Evolutionary conservation across 2,888 invertebrate genomes (phyloP).

Genomic region (Luperina nickerlii): DNA sequence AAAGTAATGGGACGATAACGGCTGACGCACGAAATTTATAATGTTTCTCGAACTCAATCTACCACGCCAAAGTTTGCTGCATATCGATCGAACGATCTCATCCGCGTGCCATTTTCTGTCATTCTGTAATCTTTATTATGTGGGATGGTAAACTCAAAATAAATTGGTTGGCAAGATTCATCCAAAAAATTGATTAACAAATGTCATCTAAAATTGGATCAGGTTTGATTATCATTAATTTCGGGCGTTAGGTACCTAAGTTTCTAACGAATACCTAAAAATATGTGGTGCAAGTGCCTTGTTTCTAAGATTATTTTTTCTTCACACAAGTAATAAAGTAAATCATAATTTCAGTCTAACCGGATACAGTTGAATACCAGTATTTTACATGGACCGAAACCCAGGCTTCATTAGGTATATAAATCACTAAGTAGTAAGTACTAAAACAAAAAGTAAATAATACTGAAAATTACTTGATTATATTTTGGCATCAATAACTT

Average conservation of each 20-base stretch:
- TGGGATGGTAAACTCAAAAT: background rate
- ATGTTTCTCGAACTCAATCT: background rate
- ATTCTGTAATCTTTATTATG: background rate
- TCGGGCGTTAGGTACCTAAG: background rate
- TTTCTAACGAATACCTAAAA: background rate
- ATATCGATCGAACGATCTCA: background rate
- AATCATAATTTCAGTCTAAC: background rate
- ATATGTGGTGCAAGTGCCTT: slow-evolving; percentile 26
- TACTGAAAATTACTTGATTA: background rate
- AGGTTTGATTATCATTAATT: slow-evolving; percentile 16
- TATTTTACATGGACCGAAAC: too few relatives aligned
- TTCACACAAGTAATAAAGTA: background rate
- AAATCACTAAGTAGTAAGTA: too few relatives aligned
- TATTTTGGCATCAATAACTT: slow-evolving; percentile 4
- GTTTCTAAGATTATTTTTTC: background rate
- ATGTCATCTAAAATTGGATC: background rate
- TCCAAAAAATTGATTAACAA: background rate
- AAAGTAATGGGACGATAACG: slow-evolving; percentile 10
- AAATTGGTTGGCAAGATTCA: background rate
- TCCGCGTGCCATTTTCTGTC: background rate
- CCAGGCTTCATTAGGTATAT: too few relatives aligned
- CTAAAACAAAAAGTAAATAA: background rate
- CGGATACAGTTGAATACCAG: too few relatives aligned
- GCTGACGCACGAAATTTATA: slow-evolving; percentile 11
- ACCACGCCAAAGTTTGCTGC: background rate